Conservation (phyloP, 2,797 vertebrate genomes). For the Microctenopoma stevenorrisi region DNA sequence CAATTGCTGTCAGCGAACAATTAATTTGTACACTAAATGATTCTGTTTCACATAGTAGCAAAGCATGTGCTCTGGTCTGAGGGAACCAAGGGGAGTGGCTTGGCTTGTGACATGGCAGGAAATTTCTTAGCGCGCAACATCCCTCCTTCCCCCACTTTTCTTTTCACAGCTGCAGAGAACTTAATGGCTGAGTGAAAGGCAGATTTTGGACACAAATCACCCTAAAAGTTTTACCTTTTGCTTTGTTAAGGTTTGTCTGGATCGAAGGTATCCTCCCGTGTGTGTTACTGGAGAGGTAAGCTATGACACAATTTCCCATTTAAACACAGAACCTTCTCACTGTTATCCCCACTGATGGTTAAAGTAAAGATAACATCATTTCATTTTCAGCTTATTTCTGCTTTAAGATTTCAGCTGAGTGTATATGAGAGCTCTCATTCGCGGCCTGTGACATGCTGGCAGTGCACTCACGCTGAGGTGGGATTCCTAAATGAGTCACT, state of each 20-base stretch:
- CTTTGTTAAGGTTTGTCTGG: background rate
- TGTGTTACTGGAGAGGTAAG: slow-evolving; percentile 48
- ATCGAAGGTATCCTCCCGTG: slow-evolving; percentile 27
- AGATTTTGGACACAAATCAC: slow-evolving; percentile 16
- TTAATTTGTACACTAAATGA: slow-evolving; percentile 1
- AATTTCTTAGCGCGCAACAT: slow-evolving; percentile 27
- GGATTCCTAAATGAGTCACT: slow-evolving; percentile 43
- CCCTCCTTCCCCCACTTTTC: slow-evolving; percentile 18
- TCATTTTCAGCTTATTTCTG: background rate
- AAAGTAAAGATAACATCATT: background rate
- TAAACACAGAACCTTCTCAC: background rate
- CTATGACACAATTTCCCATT: slow-evolving; percentile 17
- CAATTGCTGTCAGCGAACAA: background rate
- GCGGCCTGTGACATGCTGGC: slow-evolving; percentile 27
- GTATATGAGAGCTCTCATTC: background rate
- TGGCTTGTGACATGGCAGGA: slow-evolving; percentile 58
- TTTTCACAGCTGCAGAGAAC: slow-evolving; percentile 19
- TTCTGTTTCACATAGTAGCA: background rate
- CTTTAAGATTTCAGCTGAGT: background rate
- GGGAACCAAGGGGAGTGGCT: slow-evolving; percentile 46
- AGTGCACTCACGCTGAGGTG: slow-evolving; percentile 1
- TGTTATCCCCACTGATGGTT: background rate
- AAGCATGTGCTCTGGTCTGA: slow-evolving; percentile 6
- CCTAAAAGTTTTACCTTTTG: slow-evolving; percentile 1
- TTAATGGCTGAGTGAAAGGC: slow-evolving; percentile 7